A percentile compares a stretch with the other conserved stretches of the same genome.
phyloP scores from a whole-genome alignment of 2,113 vertebrate genomes.

The Ciconia stormi region DNA sequence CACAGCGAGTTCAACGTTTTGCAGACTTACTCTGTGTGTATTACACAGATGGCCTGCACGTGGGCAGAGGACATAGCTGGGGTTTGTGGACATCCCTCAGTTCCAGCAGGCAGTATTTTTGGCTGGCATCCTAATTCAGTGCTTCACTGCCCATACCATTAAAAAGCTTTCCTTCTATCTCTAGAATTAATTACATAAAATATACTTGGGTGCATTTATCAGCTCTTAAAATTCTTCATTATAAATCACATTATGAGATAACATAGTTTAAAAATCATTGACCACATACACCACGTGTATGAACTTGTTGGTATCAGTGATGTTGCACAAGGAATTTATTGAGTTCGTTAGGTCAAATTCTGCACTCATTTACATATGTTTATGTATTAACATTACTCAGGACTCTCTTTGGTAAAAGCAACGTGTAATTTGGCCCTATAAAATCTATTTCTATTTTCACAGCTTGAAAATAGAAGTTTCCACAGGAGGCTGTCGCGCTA shows the following conservation, averaged over 20 bases:
- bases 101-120: neutral
- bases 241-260: neutral
- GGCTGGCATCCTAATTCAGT: neutral
- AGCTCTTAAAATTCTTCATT: neutral
- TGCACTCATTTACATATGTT: neutral
- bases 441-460: conserved; percentile 20
- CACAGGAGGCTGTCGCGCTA: neutral
- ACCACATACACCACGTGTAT: neutral
- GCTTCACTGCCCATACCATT: neutral
- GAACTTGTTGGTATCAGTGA: neutral
- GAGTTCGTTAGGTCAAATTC: neutral
- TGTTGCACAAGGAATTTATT: neutral
- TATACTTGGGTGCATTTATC: neutral
- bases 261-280: neutral
- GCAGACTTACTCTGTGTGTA: neutral
- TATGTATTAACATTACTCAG: neutral
- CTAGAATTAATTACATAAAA: neutral
- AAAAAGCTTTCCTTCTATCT: neutral
- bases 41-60: neutral
- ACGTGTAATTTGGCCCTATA: neutral
- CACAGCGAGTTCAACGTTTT: neutral
- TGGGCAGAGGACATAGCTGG: neutral
- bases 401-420: neutral
- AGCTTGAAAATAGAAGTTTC: conserved; percentile 55
- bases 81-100: neutral